These are phyloP conservation scores for Salvelinus namaycush DNA, from an alignment of 2,113 vertebrate species.

Conservation along the genomic window DNA sequence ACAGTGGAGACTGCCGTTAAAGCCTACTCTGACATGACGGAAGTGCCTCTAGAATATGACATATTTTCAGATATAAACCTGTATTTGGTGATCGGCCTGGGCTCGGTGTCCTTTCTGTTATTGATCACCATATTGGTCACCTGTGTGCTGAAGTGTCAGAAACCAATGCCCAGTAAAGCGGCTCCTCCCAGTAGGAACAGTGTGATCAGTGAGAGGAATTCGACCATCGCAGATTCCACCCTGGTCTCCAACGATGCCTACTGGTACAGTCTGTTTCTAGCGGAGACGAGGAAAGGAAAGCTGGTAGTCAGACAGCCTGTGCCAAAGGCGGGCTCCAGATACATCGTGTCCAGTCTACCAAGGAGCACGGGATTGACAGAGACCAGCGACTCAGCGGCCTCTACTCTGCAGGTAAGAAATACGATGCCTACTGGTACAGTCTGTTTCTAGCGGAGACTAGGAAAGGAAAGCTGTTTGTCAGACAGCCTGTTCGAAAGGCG, in stretches of 20 bases:
- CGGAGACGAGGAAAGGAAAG: constrained; percentile 70
- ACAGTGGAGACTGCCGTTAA: constrained; percentile 82
- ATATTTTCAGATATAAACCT: constrained; percentile 68
- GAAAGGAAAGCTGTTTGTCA: constrained; percentile 38
- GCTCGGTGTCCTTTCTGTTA: constrained; percentile 74
- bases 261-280: constrained; percentile 72
- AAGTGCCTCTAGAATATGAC: constrained; percentile 74
- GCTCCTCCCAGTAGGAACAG: constrained; percentile 67
- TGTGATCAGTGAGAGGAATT: constrained; percentile 68
- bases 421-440: constrained; percentile 46
- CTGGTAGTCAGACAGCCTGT: constrained; percentile 67
- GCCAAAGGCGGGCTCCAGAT: constrained; percentile 64
- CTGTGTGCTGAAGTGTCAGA: constrained; percentile 69
- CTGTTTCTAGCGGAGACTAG: constrained; percentile 33
- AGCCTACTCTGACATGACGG: constrained; percentile 79
- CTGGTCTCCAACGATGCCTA: constrained; percentile 71
- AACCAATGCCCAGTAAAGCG: constrained; percentile 50
- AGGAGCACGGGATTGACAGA: constrained; percentile 63
- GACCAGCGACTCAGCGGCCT: constrained; percentile 62
- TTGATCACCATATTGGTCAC: constrained; percentile 75
- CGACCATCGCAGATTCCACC: constrained; percentile 68
- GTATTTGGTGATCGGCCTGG: constrained; percentile 73
- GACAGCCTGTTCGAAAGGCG: constrained; percentile 14
- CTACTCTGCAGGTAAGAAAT: constrained; percentile 64
- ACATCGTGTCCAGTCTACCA: constrained; percentile 68